Evolutionary conservation across 2,113 vertebrate genomes (phyloP), one percentile per base, ranked within the genome.

Genomic region (Hirundichthys speculiger): DNA sequence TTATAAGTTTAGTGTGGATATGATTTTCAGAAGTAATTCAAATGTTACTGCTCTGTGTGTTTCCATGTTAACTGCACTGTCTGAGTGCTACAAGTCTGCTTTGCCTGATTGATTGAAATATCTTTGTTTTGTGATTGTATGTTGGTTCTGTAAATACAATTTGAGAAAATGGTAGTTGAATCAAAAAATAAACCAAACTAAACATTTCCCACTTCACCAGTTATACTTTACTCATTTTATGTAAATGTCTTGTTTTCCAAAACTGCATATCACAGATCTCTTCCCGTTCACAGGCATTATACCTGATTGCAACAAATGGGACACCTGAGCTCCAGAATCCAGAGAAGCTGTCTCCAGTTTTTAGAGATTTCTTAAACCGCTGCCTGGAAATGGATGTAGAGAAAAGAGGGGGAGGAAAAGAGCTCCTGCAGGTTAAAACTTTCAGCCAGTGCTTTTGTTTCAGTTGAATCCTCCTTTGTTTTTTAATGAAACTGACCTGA

Each of bases 371-470:
- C 90, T 93, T 99, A 78, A 96, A 96, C 91, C 92, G 94, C 39
- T 98, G 96, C 86, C 92, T 99, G 91, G 98, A 99, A 81, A 99
- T 99, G 97, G 98, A 99, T 73, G 98, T 99, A 19, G 98, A 99
- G 83, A 98, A 97, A 86, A 93, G 98, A 82, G 96, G 96, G 16
- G 95, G 96, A 75, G 96, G 96, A 88, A 98, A 96, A 93, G 96
- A 99, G 78, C 87, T 99, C 57, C 89, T 99, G 87, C 96, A 98
- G 96, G 98, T 98, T n/a, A 42, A 42, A 19, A 1, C 1, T 19
- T 52, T 22, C 10, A 59, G 2, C 53, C 14, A 1, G 16, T 2
- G 2, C 0, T 22, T 53, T 3, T 41, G 9, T 18, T 51, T 46
- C 50, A 14, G n/a, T n/a, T n/a, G n/a, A n/a, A n/a, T n/a, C n/a